A percentile compares a stretch with the other conserved stretches of the same genome.
phyloP scores from a whole-genome alignment of 2,888 invertebrate genomes.

The Limnephilus marmoratus region DNA sequence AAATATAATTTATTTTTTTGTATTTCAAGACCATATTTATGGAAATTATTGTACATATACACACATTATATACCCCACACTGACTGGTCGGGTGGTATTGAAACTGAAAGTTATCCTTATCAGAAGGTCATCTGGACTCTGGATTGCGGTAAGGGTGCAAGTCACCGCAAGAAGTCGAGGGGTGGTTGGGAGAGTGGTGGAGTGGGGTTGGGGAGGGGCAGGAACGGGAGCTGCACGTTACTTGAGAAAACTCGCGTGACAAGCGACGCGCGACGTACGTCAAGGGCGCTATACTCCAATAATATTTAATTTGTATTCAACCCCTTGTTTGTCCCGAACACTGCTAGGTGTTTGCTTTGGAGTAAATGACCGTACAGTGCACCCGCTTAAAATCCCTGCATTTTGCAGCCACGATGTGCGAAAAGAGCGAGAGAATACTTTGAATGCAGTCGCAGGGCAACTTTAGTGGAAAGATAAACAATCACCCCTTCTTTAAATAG shows the following conservation, averaged over 20 bases:
- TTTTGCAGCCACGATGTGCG: too few species aligned
- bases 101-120: conserved; percentile 51
- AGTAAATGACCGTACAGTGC: background rate
- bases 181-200: background rate
- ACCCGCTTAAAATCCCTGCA: background rate
- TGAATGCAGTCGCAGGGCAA: background rate
- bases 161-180: conserved; percentile 15
- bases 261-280: background rate
- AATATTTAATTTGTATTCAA: background rate
- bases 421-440: background rate
- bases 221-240: background rate
- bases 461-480: background rate
- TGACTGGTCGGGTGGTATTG: background rate
- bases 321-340: background rate
- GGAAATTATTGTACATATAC: conserved; percentile 8
- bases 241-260: conserved; percentile 29
- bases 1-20: background rate
- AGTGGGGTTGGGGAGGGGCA: background rate
- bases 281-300: conserved; percentile 30
- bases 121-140: conserved; percentile 46
- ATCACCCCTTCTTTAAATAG: background rate
- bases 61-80: background rate
- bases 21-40: background rate
- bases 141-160: conserved; percentile 36
- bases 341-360: background rate